Conservation (phyloP, 2,888 invertebrate species). For the Mythimna loreyi region DNA sequence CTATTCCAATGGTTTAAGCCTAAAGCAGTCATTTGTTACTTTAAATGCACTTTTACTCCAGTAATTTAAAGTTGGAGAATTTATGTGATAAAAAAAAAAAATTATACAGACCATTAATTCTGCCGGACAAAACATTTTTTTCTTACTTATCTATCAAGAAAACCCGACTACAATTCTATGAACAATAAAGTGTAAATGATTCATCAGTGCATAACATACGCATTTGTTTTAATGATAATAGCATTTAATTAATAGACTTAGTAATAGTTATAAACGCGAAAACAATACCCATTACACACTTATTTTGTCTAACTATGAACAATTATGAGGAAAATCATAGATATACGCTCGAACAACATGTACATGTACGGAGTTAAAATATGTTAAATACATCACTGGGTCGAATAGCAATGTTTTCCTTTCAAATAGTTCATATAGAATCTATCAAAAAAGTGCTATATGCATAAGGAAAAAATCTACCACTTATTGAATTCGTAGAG, state of each 20-base stretch:
- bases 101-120: background rate
- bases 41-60: too few species aligned
- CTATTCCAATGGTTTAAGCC: too few species aligned
- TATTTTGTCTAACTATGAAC: constrained; percentile 10
- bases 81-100: too few species aligned
- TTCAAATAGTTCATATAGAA: background rate
- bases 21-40: too few species aligned
- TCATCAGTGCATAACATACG: background rate
- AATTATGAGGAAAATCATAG: constrained; percentile 47
- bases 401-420: background rate
- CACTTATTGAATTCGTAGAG: too few species aligned
- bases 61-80: too few species aligned
- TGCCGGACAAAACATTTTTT: background rate
- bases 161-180: background rate
- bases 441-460: background rate
- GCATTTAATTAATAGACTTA: constrained; percentile 18
- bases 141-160: background rate
- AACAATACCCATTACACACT: constrained; percentile 10
- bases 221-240: background rate
- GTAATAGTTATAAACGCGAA: background rate
- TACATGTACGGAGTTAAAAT: background rate
- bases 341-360: background rate
- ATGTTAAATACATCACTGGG: background rate
- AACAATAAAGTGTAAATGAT: background rate
- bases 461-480: too few species aligned